Base-by-base conservation (phyloP, 1,140 invertebrate species). In the Drosophila busckii region DNA sequence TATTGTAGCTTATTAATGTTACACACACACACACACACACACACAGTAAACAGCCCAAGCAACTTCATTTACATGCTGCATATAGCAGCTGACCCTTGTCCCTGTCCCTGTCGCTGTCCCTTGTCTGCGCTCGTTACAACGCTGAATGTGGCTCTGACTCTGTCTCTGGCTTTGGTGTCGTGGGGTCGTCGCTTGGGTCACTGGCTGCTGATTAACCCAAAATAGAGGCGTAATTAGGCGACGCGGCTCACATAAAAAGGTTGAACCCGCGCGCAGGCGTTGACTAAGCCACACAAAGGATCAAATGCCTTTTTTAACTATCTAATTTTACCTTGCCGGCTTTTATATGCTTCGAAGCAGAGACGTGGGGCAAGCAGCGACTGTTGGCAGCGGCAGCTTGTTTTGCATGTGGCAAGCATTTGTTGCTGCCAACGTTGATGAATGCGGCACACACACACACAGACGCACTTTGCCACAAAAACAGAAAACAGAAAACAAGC, bases 151-250 rank as follows among this genome's bases (percentile, higher is more conserved):
- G n/a, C n/a, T n/a, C n/a, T n/a, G n/a, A n/a, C n/a, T n/a, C n/a
- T n/a, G n/a, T n/a, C n/a, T n/a, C n/a, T n/a, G n/a, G n/a, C 42
- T 9, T 2, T 12, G 20, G 12, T 6, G 48, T 25, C 22, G 55
- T n/a, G n/a, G 40, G 23, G 26, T 25, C 35, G 19, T 31, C 29
- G 41, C 19, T n/a, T n/a, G n/a, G 23, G 35, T 48, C 22, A 32
- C 44, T 42, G n/a, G 26, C 32, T 46, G 34, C 73, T 80, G 75
- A 80, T 80, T 80, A 68, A 53, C 52, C 59, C 52, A 31, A 67
- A 67, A 67, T 67, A 82, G 75, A 82, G 49, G 64, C 56, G 50
- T 80, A 80, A 80, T 80, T 82, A 80, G 75, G 67, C 73, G 63
- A 61, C 22, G 29, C 44, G 31, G 45, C 45, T 12, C 6, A 8